Evolutionary conservation across 2,797 vertebrate genomes (phyloP).

Genomic region (Semaprochilodus insignis): DNA sequence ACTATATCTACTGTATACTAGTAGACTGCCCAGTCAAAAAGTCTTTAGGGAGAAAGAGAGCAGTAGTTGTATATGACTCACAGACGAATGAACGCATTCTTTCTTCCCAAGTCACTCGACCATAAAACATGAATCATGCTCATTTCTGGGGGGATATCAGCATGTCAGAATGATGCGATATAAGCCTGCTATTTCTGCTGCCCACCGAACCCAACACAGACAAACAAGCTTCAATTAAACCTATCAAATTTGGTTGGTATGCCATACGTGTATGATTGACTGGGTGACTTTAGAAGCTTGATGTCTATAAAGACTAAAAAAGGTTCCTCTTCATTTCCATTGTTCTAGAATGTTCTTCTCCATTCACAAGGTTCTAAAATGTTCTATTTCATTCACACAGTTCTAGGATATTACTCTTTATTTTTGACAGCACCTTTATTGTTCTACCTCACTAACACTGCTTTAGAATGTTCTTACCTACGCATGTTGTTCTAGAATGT

Average conservation of each 20-base stretch:
- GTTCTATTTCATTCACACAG: no score
- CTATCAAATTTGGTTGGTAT: background rate
- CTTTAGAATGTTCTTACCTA: no score
- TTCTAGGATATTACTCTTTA: no score
- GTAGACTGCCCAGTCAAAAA: slow-evolving; percentile 33
- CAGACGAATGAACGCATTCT: slow-evolving; percentile 12
- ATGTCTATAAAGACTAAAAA: no score
- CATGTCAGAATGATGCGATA: background rate
- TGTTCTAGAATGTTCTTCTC: background rate
- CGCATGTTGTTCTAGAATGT: no score
- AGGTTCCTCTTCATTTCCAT: background rate
- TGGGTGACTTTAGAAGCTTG: background rate
- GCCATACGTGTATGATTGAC: background rate
- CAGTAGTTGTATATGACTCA: slow-evolving; percentile 43
- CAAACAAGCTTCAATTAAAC: background rate
- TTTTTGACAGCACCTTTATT: no score
- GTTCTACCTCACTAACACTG: no score
- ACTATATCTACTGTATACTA: slow-evolving; percentile 9
- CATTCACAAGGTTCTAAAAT: no score
- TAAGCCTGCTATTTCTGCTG: slow-evolving; percentile 20
- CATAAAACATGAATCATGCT: slow-evolving; percentile 35
- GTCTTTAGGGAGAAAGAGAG: slow-evolving; percentile 29
- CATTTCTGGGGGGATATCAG: slow-evolving; percentile 28
- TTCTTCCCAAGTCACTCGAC: slow-evolving; percentile 19
- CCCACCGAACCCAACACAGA: background rate